phyloP scores from a whole-genome alignment of 1,140 invertebrate genomes.

The Trigoniulus corallinus region DNA sequence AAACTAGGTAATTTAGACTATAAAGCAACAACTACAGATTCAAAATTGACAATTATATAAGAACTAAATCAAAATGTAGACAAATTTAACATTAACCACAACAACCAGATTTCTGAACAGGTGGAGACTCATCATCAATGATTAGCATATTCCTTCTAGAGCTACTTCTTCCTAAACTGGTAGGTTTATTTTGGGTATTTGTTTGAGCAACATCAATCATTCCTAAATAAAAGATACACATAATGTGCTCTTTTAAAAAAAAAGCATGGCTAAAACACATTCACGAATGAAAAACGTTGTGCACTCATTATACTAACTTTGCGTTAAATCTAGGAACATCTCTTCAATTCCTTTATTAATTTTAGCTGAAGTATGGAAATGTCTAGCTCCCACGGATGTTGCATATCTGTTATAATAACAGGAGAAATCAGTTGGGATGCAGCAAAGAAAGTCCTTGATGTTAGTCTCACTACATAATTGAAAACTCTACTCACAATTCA shows the following conservation, averaged over 20 bases:
- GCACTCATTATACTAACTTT: slow-evolving; percentile 25
- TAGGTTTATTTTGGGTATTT: slow-evolving; percentile 12
- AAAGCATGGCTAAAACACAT: too few species aligned
- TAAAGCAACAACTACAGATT: too few species aligned
- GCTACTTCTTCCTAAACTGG: slow-evolving; percentile 12
- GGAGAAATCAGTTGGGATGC: too few species aligned
- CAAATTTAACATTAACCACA: slow-evolving; percentile 14
- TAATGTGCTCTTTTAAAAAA: too few species aligned
- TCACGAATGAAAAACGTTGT: not conserved
- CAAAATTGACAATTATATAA: too few species aligned
- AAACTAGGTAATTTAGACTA: too few species aligned
- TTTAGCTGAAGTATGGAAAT: slow-evolving; percentile 92
- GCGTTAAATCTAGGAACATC: slow-evolving; percentile 71
- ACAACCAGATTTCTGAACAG: slow-evolving; percentile 18
- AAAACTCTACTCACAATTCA: slow-evolving; percentile 70
- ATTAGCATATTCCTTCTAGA: slow-evolving; percentile 23
- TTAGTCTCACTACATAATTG: too few species aligned
- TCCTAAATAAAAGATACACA: slow-evolving; percentile 16
- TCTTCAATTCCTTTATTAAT: slow-evolving; percentile 82
- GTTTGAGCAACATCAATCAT: slow-evolving; percentile 26
- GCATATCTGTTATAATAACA: slow-evolving; percentile 50
- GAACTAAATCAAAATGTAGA: too few species aligned
- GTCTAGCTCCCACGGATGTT: slow-evolving; percentile 75
- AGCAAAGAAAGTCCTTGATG: too few species aligned
- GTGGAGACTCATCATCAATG: slow-evolving; percentile 24